A percentile compares a stretch with the other conserved stretches of the same genome.
These are phyloP conservation scores for Lysandra coridon DNA, from an alignment of 2,888 invertebrate species.

Conservation along the genomic window DNA sequence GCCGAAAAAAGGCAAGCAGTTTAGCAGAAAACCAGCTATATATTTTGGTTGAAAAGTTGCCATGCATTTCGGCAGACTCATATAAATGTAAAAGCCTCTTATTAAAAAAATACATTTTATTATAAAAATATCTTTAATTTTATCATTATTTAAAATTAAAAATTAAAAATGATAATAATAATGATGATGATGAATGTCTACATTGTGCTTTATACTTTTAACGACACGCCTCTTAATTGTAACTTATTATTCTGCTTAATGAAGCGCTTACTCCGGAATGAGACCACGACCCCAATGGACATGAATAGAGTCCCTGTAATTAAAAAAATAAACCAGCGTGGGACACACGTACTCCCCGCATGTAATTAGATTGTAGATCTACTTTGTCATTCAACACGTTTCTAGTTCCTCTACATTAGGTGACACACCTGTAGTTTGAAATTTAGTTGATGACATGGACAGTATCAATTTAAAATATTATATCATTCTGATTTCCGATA, in stretches of 20 bases:
- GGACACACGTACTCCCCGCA: background rate
- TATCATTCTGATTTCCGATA: too few relatives aligned
- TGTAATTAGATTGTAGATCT: conserved; percentile 26
- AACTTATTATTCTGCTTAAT: conserved; percentile 34
- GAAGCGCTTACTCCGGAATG: conserved; percentile 33
- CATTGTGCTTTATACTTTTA: conserved; percentile 29
- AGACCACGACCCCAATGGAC: conserved; percentile 32
- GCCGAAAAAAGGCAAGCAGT: too few relatives aligned
- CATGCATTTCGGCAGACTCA: too few relatives aligned
- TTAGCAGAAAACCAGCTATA: too few relatives aligned
- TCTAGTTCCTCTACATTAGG: background rate
- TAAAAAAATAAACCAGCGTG: conserved; percentile 31
- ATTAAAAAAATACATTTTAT: too few relatives aligned
- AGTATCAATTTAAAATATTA: too few relatives aligned
- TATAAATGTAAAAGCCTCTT: too few relatives aligned
- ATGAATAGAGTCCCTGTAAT: conserved; percentile 27
- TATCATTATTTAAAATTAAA: too few relatives aligned
- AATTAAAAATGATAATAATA: background rate
- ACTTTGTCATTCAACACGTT: conserved; percentile 4
- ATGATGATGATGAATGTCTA: background rate
- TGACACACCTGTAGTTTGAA: background rate
- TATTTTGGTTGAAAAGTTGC: too few relatives aligned
- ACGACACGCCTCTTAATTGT: conserved; percentile 31
- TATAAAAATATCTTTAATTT: too few relatives aligned
- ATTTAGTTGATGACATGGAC: background rate